Evolutionary conservation across 2,888 invertebrate genomes (phyloP).

Genomic region (Megaustenia siamemsis): DNA sequence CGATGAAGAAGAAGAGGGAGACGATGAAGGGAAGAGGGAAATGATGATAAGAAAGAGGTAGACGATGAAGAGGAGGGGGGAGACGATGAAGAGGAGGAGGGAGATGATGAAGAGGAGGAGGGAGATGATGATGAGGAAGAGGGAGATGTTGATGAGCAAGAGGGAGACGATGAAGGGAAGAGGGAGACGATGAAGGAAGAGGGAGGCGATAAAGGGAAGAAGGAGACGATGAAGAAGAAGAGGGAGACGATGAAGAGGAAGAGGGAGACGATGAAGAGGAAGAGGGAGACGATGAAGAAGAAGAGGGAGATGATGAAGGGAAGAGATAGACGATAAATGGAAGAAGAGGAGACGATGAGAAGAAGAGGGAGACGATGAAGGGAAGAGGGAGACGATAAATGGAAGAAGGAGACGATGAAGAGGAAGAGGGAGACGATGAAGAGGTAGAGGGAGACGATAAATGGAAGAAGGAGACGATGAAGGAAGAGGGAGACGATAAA

Average conservation of each 20-base stretch:
- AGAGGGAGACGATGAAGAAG: not conserved
- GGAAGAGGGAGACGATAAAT: not conserved
- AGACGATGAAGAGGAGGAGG: not conserved
- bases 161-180: not conserved
- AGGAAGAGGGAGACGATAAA: not conserved
- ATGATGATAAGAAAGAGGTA: not conserved
- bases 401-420: too few species aligned
- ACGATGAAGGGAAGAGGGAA: not conserved
- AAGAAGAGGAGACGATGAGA: not conserved
- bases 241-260: too few species aligned
- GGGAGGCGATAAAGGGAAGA: not conserved
- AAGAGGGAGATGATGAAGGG: not conserved
- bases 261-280: not conserved
- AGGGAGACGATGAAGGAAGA: not conserved
- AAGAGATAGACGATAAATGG: not conserved
- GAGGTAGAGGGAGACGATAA: slow-evolving; percentile 12
- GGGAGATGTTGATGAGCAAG: not conserved
- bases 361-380: not conserved
- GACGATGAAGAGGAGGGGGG: not conserved
- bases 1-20: not conserved
- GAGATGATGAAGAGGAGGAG: not conserved
- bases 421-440: too few species aligned
- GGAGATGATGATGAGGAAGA: not conserved
- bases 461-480: too few species aligned
- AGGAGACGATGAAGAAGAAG: too few species aligned